phyloP scores from a whole-genome alignment of 2,797 vertebrate genomes.

The Danio choprae region DNA sequence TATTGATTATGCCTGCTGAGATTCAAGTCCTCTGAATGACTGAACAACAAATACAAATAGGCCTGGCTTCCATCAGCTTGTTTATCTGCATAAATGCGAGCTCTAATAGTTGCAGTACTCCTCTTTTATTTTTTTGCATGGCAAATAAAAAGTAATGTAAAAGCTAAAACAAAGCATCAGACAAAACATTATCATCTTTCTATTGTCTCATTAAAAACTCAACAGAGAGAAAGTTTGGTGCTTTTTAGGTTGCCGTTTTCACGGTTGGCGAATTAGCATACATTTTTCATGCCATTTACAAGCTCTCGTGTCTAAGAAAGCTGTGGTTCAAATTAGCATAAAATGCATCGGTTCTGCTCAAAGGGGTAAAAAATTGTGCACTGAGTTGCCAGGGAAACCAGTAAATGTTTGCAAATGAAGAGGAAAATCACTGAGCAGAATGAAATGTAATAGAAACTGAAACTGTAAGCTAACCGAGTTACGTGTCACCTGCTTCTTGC shows the following conservation, averaged over 20 bases:
- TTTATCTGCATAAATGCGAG: neutral
- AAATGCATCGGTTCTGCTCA: conserved; percentile 76
- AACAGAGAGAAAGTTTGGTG: conserved; percentile 14
- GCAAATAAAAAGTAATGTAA: neutral
- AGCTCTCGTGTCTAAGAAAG: conserved; percentile 53
- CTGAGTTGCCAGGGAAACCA: conserved; percentile 79
- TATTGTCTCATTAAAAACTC: conserved; percentile 23
- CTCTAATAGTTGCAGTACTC: neutral
- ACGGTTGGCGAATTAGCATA: conserved; percentile 36
- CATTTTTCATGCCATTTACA: conserved; percentile 35
- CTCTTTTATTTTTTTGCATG: neutral
- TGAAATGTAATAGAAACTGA: conserved; percentile 31
- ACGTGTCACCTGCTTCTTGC: neutral
- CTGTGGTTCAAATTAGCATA: conserved; percentile 78
- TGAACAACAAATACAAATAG: conserved; percentile 34
- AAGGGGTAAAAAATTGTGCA: conserved; percentile 26
- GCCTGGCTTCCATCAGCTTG: neutral
- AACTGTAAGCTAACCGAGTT: conserved; percentile 13
- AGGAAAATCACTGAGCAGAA: conserved; percentile 53
- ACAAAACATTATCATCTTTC: conserved; percentile 16
- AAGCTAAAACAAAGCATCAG: conserved; percentile 11
- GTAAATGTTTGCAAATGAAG: conserved; percentile 64
- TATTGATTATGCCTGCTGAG: conserved; percentile 45
- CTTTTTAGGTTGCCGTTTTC: conserved; percentile 21
- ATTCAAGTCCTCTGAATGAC: conserved; percentile 8